Base-by-base conservation (phyloP, 2,797 vertebrate species). In the Sebastes cheni region DNA sequence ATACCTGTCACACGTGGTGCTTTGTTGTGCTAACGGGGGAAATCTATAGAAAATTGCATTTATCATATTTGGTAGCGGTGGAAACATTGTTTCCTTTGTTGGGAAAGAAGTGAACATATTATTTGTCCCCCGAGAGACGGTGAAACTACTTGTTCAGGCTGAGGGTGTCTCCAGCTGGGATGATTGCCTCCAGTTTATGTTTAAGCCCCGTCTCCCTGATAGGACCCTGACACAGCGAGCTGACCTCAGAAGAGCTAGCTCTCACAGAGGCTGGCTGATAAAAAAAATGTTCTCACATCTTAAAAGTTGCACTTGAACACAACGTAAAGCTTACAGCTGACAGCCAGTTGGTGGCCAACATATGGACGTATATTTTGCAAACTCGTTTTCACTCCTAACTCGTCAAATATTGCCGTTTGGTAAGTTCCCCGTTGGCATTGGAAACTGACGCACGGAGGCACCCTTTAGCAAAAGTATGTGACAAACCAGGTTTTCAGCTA, bases 11-110 rank as follows among this genome's bases (percentile, higher is more conserved):
- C 60, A 46, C 7, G 66, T 11, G 29, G 9, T 20, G 22, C 56
- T 88, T 81, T 89, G 78, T 81, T 78, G 72, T 39, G 52, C 78
- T 85, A 79, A 73, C 59, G 81, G 79, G 79, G 79, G 77, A 80
- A 39, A 81, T 75, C 79, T 69, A 54, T 42, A 5, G 16, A 22
- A 76, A 65, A 67, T 20, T 67, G 34, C 46, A 80, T 83, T 81
- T 67, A n/a, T 62, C 39, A 58, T 60, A 78, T 79, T 80, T 80
- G 18, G 50, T 13, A 13, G 55, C 25, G 56, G 59, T 55, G n/a
- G 62, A 75, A 75, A 69, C 14, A 22, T 8, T 36, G 23, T 58
- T 74, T 83, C 66, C 52, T 81, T 74, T 70, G 39, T 77, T 34
- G 36, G 23, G 11, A 36, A 74, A 62, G 22, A 68, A 30, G 18